A percentile compares a stretch with the other conserved stretches of the same genome.
These are phyloP conservation scores for Eubasilissa splendida DNA, from an alignment of 2,888 invertebrate genomes.

Conservation along the genomic window DNA sequence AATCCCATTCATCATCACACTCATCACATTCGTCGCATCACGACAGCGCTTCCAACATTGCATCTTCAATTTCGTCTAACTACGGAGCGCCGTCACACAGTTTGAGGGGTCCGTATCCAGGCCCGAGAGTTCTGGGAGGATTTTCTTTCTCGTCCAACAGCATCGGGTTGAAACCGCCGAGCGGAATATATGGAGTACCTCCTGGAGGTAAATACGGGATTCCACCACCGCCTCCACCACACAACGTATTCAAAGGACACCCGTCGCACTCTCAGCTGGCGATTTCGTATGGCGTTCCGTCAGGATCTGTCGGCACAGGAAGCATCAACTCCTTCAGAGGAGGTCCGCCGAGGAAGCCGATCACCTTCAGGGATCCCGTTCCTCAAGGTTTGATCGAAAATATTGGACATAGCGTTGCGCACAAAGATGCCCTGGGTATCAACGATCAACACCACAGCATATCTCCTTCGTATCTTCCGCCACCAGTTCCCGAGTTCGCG, in stretches of 20 bases:
- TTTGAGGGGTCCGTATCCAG: conserved; percentile 65
- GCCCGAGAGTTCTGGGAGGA: conserved; percentile 67
- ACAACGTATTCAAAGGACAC: conserved; percentile 55
- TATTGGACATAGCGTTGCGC: conserved; percentile 76
- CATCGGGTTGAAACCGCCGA: conserved; percentile 73
- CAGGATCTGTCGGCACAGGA: conserved; percentile 63
- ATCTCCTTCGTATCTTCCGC: conserved; percentile 75
- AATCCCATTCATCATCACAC: background rate
- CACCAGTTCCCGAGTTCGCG: conserved; percentile 72
- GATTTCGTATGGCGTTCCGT: conserved; percentile 67
- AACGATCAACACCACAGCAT: conserved; percentile 64
- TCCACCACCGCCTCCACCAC: conserved; percentile 63
- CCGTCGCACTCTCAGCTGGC: conserved; percentile 63
- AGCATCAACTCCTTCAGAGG: conserved; percentile 64
- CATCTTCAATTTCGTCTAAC: conserved; percentile 61
- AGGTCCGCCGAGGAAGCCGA: conserved; percentile 73
- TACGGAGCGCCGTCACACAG: conserved; percentile 68
- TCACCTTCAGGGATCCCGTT: conserved; percentile 83
- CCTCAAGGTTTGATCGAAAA: conserved; percentile 80
- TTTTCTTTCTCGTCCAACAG: conserved; percentile 50
- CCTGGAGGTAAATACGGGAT: conserved; percentile 71
- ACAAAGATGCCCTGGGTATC: conserved; percentile 75
- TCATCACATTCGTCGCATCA: conserved; percentile 32
- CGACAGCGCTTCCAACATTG: conserved; percentile 17
- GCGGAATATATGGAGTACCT: conserved; percentile 76